Evolutionary conservation across 1,140 invertebrate genomes (phyloP), one percentile per base, ranked within the genome.

Genomic region (Neodiprion virginianus): DNA sequence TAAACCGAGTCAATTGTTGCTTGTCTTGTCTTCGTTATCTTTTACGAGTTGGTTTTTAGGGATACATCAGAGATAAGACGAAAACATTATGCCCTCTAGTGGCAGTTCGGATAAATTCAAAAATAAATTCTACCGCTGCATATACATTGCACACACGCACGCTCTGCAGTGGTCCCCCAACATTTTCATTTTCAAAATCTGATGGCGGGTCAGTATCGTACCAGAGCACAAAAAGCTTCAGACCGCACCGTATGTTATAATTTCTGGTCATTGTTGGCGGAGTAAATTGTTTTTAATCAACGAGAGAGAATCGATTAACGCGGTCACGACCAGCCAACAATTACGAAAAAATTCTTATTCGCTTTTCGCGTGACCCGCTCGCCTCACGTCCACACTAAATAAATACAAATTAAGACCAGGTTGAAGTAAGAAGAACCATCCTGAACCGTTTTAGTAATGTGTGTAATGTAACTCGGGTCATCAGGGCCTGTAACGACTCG

Each of bases 21-120:
- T 61, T 61, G 53, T 61, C 53, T 61, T 17, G 53, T 61, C 53
- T 61, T 61, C 53, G 53, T 61, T 61, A 61, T 61, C 53, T 61
- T 12, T 61, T 61, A 17, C 53, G 53, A 61, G 53, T 0, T 12
- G 53, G n/a, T 61, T 61, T 8, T 61, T 61, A 12, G 53, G 53
- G n/a, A 61, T 4, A 61, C 53, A 61, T 14, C 53, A 61, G n/a
- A 61, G 53, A 61, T 61, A 61, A 61, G 0, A 5, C n/a, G 11
- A 17, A 17, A 0, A 61, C 53, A 61, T 61, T 61, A 12, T 17
- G 11, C 8, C 5, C n/a, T 61, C 11, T 61, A 40, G 53, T 8
- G n/a, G n/a, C 53, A 8, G 0, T 61, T 17, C n/a, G 8, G 53
- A 61, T 61, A 61, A 61, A 61, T 61, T 61, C n/a, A 61, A 61